Percentiles rank a stretch among this genome's conserved stretches.
These are phyloP conservation scores for Tetanocera ferruginea DNA, from an alignment of 2,888 invertebrate species.

Conservation along the genomic window DNA sequence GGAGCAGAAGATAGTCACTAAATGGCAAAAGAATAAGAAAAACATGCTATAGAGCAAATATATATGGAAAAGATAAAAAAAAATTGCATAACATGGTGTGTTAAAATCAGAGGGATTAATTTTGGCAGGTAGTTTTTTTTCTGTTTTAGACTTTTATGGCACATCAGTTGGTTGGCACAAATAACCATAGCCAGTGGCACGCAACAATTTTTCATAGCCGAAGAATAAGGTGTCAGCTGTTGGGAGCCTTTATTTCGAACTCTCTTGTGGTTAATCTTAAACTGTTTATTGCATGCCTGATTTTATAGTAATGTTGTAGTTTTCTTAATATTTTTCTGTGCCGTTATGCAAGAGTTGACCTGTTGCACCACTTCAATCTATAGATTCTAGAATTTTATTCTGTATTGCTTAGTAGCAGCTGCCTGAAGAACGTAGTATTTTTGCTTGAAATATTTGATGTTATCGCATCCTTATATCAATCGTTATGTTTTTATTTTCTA, in stretches of 20 bases:
- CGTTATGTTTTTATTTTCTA: conserved; percentile 47
- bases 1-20: neutral
- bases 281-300: neutral
- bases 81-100: neutral
- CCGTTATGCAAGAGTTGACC: neutral
- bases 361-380: neutral
- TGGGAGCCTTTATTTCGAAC: conserved; percentile 43
- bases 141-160: neutral
- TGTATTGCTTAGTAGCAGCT: neutral
- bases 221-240: conserved; percentile 49
- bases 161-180: conserved; percentile 46
- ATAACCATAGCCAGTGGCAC: conserved; percentile 20
- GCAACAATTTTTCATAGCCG: conserved; percentile 39
- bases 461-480: neutral
- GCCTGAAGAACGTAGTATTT: neutral
- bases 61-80: neutral
- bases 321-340: neutral
- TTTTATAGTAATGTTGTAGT: neutral
- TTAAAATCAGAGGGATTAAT: neutral
- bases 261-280: conserved; percentile 16
- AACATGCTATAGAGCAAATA: neutral
- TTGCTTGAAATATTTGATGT: too few relatives aligned
- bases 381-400: neutral
- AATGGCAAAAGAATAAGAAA: neutral
- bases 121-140: conserved; percentile 1